These are phyloP conservation scores for Typhlomys cinereus DNA, from an alignment of 2,113 vertebrate genomes.

Conservation along the genomic window DNA sequence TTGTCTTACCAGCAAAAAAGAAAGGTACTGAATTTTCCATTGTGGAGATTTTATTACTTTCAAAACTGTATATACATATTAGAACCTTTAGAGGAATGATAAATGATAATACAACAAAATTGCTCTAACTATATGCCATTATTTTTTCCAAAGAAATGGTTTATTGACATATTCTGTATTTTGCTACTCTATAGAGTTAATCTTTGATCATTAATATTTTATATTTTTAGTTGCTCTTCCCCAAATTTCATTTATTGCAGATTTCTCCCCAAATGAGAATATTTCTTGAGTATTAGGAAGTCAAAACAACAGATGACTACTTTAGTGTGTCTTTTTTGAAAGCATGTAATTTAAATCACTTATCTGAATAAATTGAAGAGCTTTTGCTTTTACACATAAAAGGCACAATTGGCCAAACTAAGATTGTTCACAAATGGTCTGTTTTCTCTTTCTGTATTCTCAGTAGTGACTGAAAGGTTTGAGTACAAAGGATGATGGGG, in stretches of 20 bases:
- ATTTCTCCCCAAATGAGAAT: neutral
- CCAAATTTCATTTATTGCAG: neutral
- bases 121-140: neutral
- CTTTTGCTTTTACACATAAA: neutral
- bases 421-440: neutral
- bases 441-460: neutral
- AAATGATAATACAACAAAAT: neutral
- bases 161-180: neutral
- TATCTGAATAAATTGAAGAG: neutral
- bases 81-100: neutral
- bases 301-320: neutral
- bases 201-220: conserved; percentile 35
- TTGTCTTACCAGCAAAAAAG: neutral
- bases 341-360: neutral
- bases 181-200: neutral
- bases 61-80: neutral
- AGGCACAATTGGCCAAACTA: neutral
- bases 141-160: neutral
- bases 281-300: neutral
- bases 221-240: neutral
- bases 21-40: neutral
- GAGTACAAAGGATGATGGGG: neutral
- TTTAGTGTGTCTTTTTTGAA: neutral
- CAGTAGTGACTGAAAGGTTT: neutral
- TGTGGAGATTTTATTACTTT: neutral